A percentile compares a stretch with the other conserved stretches of the same genome.
Conservation (phyloP, 1,140 invertebrate species). For the Leptopilina clavipes region DNA sequence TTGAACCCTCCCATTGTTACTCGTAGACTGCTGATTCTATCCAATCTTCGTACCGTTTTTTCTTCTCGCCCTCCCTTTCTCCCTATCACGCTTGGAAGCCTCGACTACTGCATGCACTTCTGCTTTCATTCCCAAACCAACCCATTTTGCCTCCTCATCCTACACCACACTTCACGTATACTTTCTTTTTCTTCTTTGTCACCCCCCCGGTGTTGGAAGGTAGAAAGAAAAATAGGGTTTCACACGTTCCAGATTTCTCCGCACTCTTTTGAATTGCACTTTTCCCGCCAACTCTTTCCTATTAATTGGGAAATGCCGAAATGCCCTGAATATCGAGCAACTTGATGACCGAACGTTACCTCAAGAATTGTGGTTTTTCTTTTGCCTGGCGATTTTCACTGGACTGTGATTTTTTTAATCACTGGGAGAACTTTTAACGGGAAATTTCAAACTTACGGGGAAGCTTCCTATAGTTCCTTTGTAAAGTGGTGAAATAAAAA, state of each 20-base stretch:
- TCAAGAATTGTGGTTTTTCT: background rate
- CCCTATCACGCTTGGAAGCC: slow-evolving; percentile 36
- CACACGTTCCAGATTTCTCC: slow-evolving; percentile 20
- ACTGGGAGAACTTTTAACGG: background rate
- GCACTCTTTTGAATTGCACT: background rate
- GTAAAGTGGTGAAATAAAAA: too few species aligned
- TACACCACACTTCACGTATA: too few species aligned
- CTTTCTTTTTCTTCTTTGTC: slow-evolving; percentile 19
- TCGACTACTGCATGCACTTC: slow-evolving; percentile 10
- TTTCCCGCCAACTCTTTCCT: slow-evolving; percentile 20
- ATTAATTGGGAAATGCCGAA: slow-evolving; percentile 40
- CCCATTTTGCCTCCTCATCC: background rate
- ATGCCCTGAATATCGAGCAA: slow-evolving; percentile 24
- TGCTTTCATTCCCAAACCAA: slow-evolving; percentile 6
- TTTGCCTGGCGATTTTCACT: background rate
- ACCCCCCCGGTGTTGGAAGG: background rate
- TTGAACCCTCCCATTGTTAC: slow-evolving; percentile 74
- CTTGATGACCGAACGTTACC: slow-evolving; percentile 21
- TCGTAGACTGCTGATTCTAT: slow-evolving; percentile 74
- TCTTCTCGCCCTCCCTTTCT: slow-evolving; percentile 45
- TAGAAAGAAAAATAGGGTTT: slow-evolving; percentile 1
- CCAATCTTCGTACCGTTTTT: slow-evolving; percentile 66
- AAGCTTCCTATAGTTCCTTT: too few species aligned
- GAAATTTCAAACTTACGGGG: too few species aligned
- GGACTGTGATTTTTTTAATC: background rate